Conservation (phyloP, 2,888 invertebrate species). For the Agonum fuliginosum region DNA sequence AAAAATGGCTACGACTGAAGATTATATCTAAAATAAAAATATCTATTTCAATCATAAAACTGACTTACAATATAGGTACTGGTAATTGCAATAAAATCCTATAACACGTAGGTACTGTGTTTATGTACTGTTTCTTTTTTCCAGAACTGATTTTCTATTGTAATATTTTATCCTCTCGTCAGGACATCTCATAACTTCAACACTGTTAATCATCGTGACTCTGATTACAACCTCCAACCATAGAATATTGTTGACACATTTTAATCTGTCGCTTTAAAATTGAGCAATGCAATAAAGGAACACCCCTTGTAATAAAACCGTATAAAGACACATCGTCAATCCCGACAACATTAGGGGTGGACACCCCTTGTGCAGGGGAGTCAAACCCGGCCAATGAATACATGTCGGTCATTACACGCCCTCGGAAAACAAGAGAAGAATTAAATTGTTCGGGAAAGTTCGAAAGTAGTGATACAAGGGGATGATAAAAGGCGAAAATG, state of each 20-base stretch:
- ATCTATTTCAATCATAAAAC: no score
- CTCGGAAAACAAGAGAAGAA: slow-evolving; percentile 11
- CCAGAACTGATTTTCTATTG: no score
- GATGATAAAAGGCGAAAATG: not conserved
- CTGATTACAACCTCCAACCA: slow-evolving; percentile 48
- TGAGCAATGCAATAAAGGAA: slow-evolving; percentile 69
- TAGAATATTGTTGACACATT: slow-evolving; percentile 55
- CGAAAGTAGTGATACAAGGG: not conserved
- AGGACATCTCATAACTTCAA: not conserved
- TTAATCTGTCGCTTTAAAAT: slow-evolving; percentile 59
- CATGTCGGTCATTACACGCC: slow-evolving; percentile 57
- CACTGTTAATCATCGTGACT: slow-evolving; percentile 49
- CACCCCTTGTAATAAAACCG: slow-evolving; percentile 71
- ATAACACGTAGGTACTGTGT: no score
- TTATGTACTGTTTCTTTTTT: no score
- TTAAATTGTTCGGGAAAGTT: not conserved
- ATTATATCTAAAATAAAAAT: no score
- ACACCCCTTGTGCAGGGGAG: slow-evolving; percentile 48
- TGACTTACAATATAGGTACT: no score
- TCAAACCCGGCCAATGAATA: slow-evolving; percentile 55
- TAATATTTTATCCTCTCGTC: no score
- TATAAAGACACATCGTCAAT: slow-evolving; percentile 66
- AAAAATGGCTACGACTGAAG: no score
- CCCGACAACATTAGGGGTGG: slow-evolving; percentile 38
- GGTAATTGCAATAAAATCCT: no score